phyloP scores from a whole-genome alignment of 1,140 invertebrate species.

The Portunus trituberculatus region DNA sequence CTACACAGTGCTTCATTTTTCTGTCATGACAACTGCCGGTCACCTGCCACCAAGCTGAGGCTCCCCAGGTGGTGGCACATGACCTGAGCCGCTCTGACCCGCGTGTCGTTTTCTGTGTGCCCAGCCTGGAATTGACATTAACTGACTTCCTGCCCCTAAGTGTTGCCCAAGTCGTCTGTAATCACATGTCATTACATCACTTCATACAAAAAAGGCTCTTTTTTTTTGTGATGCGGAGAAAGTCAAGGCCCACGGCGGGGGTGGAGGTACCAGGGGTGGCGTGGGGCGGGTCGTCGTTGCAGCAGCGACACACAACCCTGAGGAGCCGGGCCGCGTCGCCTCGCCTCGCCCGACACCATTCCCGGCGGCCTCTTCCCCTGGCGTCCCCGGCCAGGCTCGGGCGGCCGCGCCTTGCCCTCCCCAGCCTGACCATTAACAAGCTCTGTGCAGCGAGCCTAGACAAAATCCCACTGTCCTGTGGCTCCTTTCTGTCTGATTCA shows the following conservation, averaged over 20 bases:
- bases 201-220: background rate
- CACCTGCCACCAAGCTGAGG: background rate
- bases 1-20: constrained; percentile 60
- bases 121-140: background rate
- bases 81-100: background rate
- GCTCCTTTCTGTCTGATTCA: constrained; percentile 74
- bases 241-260: background rate
- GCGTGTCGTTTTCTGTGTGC: constrained; percentile 1
- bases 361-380: background rate
- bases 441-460: constrained; percentile 70
- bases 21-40: background rate
- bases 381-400: background rate
- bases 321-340: background rate
- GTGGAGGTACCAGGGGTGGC: background rate
- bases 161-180: background rate
- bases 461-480: constrained; percentile 57
- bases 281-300: background rate
- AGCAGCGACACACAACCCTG: background rate
- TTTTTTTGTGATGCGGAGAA: background rate
- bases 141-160: background rate
- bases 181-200: background rate
- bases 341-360: background rate
- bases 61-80: background rate
- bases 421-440: background rate
- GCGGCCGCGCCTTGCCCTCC: background rate